Evolutionary conservation across 35 echinoderm and acorn worm species (phyloP).

Genomic region (Nesometra sesokonis): DNA sequence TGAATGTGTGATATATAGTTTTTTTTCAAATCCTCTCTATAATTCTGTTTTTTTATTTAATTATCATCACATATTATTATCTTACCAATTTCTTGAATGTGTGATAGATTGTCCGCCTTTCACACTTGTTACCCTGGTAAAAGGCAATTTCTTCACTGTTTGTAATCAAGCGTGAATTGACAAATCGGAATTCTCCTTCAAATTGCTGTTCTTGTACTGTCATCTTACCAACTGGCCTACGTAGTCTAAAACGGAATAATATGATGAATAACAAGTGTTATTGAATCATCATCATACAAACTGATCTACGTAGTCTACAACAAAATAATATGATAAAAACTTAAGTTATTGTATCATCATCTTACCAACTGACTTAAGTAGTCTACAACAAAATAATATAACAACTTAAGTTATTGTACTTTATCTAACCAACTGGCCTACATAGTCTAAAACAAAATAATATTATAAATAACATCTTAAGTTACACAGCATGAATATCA

Average conservation of each 20-base stretch:
- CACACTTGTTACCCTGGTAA: constrained; percentile 88
- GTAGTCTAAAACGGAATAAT: constrained; percentile 34
- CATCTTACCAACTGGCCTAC: constrained; percentile 78
- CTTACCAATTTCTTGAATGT: constrained; percentile 83
- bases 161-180: constrained; percentile 94
- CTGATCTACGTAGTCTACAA: no score
- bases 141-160: constrained; percentile 98
- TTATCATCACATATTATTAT: no score
- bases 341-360: constrained; percentile 98
- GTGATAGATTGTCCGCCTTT: constrained; percentile 56
- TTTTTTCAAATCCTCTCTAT: no score
- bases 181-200: constrained; percentile 86
- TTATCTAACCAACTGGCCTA: constrained; percentile 22
- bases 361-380: constrained; percentile 60
- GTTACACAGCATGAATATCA: no score
- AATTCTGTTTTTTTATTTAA: no score
- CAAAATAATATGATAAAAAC: no score
- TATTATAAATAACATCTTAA: no score
- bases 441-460: constrained; percentile 39
- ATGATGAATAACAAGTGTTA: no score
- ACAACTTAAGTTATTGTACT: no score
- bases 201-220: constrained; percentile 85
- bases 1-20: constrained; percentile 68
- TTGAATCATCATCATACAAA: no score
- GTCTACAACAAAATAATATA: constrained; percentile 22